Base-by-base conservation (phyloP, 2,797 vertebrate species). In the Neostethus bicornis region DNA sequence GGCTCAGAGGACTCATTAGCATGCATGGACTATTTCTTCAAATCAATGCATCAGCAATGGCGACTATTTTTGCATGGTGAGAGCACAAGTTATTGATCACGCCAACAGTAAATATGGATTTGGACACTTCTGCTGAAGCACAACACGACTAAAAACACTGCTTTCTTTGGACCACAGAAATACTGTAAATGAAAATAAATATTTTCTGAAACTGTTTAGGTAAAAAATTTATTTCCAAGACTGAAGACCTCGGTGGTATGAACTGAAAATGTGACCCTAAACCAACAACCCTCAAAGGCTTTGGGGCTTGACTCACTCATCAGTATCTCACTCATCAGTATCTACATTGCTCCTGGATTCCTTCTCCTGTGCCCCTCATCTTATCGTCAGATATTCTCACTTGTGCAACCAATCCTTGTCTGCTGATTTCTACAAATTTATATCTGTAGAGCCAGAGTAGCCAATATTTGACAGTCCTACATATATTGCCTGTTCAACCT, bases 41-140 rank as follows among this genome's bases (percentile, higher is more conserved):
- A 83, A 90, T 90, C 88, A 53, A 91, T 91, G 83, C 43, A 83
- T 87, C 83, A 84, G 77, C 84, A 76, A 66, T 73, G 59, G 76
- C 67, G 73, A 83, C 63, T 61, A 67, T 73, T 79, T 81, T 83
- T 79, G 75, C 71, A 62, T 58, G 59, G 65, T 73, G 75, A 69
- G 57, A 84, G 79, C 73, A 78, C 73, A 79, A 78, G 77, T 88
- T 78, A 91, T 90, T 83, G 88, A 90, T 90, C 73, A 73, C 54
- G 66, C 67, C 41, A 19, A 70, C 84, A 81, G 75, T 84, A 80
- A 66, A 84, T 81, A 89, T 85, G 60, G 72, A 88, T 87, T 60
- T 59, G 56, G 61, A 46, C 55, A 58, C 47, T 54, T 66, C 48
- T 42, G 59, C 48, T 45, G 32, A 79, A 77, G 61, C 50, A 19